Base-by-base conservation (phyloP, 2,797 vertebrate species). In the Rhinogobio ventralis region DNA sequence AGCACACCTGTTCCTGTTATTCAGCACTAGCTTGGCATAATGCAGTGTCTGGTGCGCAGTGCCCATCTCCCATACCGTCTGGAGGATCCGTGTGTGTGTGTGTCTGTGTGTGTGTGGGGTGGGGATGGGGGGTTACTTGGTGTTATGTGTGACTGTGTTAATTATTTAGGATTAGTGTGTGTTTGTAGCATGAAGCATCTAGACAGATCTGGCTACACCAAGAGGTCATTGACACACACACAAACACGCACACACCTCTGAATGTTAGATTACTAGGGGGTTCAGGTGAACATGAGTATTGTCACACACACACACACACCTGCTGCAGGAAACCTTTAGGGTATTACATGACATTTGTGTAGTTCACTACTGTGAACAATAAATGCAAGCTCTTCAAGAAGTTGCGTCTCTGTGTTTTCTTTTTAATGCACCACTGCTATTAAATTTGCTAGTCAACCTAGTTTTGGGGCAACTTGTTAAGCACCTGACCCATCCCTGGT, bases 101-200 rank as follows among this genome's bases (percentile, higher is more conserved):
- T n/a, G n/a, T n/a, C n/a, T 75, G 71, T 5, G 62, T 30, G 25
- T 64, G 25, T 3, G 25, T 36, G 15, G 55, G 87, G 92, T 92
- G 93, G n/a, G 17, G 39, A 45, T 15, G 49, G 82, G 51, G 57
- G 23, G 64, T 49, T 28, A 36, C 64, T 77, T 28, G 30, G 60
- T 78, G 51, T 60, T 67, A 60, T 83, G 64, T 84, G 51, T 51
- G 66, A 69, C 8, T 1, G 39, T 49, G 91, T 93, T 90, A 92
- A 92, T 93, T 93, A 93, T 94, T 95, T 89, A 93, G 85, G 89
- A 92, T 91, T 92, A 91, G 60, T 91, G 90, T 93, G 89, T 91
- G 88, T 88, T 73, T 84, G 83, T 86, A 85, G 85, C 82, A 83
- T 81, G 77, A 87, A 88, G 89, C 86, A 94, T 95, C 93, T 94